Base-by-base conservation (phyloP, 2,113 vertebrate species). In the Hystrix cristata region DNA sequence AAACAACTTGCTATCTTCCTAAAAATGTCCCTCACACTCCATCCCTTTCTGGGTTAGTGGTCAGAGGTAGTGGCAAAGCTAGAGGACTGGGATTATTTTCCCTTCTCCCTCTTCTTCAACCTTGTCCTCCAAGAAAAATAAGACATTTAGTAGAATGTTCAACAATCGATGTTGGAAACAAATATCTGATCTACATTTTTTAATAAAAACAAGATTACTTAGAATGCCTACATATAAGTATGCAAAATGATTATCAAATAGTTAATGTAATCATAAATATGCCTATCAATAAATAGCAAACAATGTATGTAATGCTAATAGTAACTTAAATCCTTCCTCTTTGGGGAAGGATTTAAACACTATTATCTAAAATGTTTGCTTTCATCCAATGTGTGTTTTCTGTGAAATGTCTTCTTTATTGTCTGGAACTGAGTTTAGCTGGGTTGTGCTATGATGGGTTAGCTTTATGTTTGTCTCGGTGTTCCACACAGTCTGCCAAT, bases 191-290 rank as follows among this genome's bases (percentile, higher is more conserved):
- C 72, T 95, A 14, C 9, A 86, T 27, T 11, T 91, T 67, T 67
- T 48, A n/a, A 82, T 80, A 62, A 80, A 94, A 81, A 43, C 25
- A 82, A 81, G 51, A 72, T 86, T 57, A 72, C 64, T 79, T 83
- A 21, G 34, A 91, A 62, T 67, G 10, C 21, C 19, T 79, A 72
- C 53, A 64, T 15, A 11, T 88, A 57, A 90, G 38, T 7, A 72
- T 25, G 19, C 25, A 53, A 11, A 48, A 89, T 43, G 7, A 60
- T 78, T 76, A 18, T 12, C 38, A 74, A 69, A 78, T 48, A 48
- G 34, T 62, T 74, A 25, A 87, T 23, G 64, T n/a, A 18, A 71
- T 57, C 51, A 23, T 48, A 93, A 88, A 53, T 85, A 29, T 59
- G 78, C 7, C 80, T 48, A 71, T 34, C 59, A 59, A 71, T 11